Percentiles rank a stretch among this genome's conserved stretches.
These are phyloP conservation scores for Alfaro cultratus DNA, from an alignment of 2,797 vertebrate species.

Conservation along the genomic window DNA sequence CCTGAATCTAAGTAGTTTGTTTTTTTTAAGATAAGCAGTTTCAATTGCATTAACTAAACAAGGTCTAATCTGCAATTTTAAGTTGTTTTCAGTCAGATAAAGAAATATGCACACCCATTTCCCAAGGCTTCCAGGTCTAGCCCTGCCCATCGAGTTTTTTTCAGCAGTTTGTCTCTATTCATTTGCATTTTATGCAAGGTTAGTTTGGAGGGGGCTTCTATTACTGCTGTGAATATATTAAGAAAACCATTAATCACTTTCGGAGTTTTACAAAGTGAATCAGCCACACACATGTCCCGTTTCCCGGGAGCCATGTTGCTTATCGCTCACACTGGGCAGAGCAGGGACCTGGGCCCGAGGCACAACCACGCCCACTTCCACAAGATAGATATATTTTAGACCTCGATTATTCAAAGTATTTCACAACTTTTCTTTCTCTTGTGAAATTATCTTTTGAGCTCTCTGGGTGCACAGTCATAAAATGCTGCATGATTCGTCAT, in stretches of 20 bases:
- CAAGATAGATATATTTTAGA: slow-evolving; percentile 36
- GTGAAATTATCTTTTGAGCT: not conserved
- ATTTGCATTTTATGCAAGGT: slow-evolving; percentile 86
- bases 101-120: slow-evolving; percentile 82
- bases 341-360: slow-evolving; percentile 49
- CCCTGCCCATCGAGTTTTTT: slow-evolving; percentile 71
- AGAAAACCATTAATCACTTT: slow-evolving; percentile 83
- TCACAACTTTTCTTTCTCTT: not conserved
- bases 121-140: slow-evolving; percentile 72
- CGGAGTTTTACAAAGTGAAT: slow-evolving; percentile 72
- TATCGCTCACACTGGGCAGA: slow-evolving; percentile 59
- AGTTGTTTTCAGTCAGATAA: slow-evolving; percentile 67
- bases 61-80: slow-evolving; percentile 72
- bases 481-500: slow-evolving; percentile 22
- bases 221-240: slow-evolving; percentile 81
- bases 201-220: slow-evolving; percentile 78
- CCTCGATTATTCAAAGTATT: slow-evolving; percentile 13
- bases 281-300: slow-evolving; percentile 73
- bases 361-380: slow-evolving; percentile 37
- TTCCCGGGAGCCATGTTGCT: slow-evolving; percentile 58
- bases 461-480: slow-evolving; percentile 12
- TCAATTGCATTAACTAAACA: slow-evolving; percentile 61
- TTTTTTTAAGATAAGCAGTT: not conserved
- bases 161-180: slow-evolving; percentile 74
- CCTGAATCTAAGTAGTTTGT: not conserved